Evolutionary conservation across 92 coral and sea anemone genomes (phyloP).

Genomic region (Phenganax stokvisi): DNA sequence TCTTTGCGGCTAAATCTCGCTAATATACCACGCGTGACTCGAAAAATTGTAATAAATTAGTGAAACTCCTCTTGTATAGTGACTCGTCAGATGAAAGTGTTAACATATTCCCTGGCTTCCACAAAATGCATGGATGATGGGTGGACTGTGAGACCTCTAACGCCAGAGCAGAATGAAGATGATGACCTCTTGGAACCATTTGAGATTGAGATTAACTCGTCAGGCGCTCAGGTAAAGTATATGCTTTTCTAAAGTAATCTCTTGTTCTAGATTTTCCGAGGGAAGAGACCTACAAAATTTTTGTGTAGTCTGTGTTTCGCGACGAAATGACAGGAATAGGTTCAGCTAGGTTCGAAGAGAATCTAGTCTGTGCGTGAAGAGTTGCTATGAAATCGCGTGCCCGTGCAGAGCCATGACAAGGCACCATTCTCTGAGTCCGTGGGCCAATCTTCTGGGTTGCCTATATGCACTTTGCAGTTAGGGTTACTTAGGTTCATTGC

Average conservation of each 20-base stretch:
- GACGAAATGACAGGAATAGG: too few relatives aligned
- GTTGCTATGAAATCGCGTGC: too few relatives aligned
- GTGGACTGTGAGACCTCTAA: conserved; percentile 84
- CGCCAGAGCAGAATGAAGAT: conserved; percentile 53
- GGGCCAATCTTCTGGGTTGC: too few relatives aligned
- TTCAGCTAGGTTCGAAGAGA: too few relatives aligned
- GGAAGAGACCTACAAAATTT: not conserved
- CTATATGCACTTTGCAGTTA: too few relatives aligned
- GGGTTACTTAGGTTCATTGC: too few relatives aligned
- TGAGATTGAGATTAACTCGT: conserved; percentile 89
- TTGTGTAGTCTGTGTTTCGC: too few relatives aligned
- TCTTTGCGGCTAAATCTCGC: not conserved
- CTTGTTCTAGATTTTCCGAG: not conserved
- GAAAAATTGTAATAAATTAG: too few relatives aligned
- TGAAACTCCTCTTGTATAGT: conserved; percentile 38
- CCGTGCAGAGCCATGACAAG: too few relatives aligned
- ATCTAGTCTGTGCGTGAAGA: too few relatives aligned
- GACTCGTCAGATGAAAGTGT: conserved; percentile 95
- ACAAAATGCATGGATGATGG: conserved; percentile 99
- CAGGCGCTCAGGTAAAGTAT: conserved; percentile 26
- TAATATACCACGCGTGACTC: not conserved
- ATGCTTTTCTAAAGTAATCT: not conserved
- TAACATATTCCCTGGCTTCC: conserved; percentile 87
- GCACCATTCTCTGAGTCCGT: too few relatives aligned
- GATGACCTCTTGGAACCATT: conserved; percentile 65